These are phyloP conservation scores for Trissolcus basalis DNA, from an alignment of 1,140 invertebrate genomes.

Conservation along the genomic window DNA sequence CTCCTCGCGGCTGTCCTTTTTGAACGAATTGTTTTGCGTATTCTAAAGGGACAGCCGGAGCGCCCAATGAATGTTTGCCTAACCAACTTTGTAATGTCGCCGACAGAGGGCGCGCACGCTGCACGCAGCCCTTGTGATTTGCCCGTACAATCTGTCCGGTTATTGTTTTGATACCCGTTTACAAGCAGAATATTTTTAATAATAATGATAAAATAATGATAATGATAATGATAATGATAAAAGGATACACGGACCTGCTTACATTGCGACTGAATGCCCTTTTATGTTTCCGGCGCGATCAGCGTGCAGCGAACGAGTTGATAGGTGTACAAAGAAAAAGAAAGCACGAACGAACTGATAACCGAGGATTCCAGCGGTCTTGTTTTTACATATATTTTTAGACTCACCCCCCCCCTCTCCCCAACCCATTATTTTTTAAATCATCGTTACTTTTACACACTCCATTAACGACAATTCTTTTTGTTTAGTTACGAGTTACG, in stretches of 20 bases:
- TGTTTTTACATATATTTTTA: no score
- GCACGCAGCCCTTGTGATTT: conserved; percentile 20
- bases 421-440: neutral
- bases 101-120: conserved; percentile 22
- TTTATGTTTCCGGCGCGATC: neutral
- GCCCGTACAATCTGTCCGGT: conserved; percentile 11
- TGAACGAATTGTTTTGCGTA: no score
- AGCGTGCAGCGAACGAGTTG: conserved; percentile 22
- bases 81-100: neutral
- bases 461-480: neutral
- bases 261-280: neutral
- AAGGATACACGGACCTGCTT: no score
- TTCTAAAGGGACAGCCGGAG: no score
- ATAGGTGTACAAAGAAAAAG: conserved; percentile 26
- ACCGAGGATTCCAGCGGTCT: conserved; percentile 13
- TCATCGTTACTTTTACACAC: neutral
- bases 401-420: no score
- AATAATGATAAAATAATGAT: neutral
- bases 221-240: no score
- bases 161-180: conserved; percentile 17
- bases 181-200: conserved; percentile 26
- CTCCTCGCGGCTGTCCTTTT: no score
- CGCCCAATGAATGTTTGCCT: no score
- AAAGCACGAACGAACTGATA: conserved; percentile 30
- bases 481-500: conserved; percentile 15